Percentiles rank a stretch among this genome's conserved stretches.
phyloP scores from a whole-genome alignment of 2,113 vertebrate genomes.

The Ascaphus truei region DNA sequence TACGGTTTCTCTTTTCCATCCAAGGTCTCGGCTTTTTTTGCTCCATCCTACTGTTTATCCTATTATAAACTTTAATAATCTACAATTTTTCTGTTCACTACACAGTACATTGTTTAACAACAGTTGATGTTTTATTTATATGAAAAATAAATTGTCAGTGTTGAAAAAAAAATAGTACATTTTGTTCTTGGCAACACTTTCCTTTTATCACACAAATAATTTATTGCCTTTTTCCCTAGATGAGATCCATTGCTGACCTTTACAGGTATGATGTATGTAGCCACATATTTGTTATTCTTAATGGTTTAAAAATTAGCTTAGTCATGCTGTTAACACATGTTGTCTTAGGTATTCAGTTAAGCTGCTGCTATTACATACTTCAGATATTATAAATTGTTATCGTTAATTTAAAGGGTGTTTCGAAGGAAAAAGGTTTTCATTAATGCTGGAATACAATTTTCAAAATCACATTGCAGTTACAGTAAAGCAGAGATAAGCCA shows the following conservation, averaged over 20 bases:
- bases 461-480: conserved; percentile 11
- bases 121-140: conserved; percentile 74
- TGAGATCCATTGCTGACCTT: conserved; percentile 65
- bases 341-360: conserved; percentile 5
- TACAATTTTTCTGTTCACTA: conserved; percentile 68
- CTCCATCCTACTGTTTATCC: conserved; percentile 2
- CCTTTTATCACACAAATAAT: conserved; percentile 80
- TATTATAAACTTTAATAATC: conserved; percentile 35
- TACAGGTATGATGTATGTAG: conserved; percentile 42
- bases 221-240: conserved; percentile 66
- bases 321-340: conserved; percentile 40
- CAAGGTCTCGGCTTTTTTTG: background rate
- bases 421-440: conserved; percentile 6
- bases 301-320: conserved; percentile 42
- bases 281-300: conserved; percentile 33
- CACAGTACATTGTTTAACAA: conserved; percentile 62
- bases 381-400: conserved; percentile 15
- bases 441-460: conserved; percentile 13
- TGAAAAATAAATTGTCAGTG: conserved; percentile 75
- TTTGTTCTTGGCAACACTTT: conserved; percentile 74
- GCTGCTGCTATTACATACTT: background rate
- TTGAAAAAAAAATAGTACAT: conserved; percentile 67
- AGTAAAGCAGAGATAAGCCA: conserved; percentile 10
- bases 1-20: background rate
- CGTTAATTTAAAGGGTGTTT: conserved; percentile 9